Base-by-base conservation (phyloP, 2,888 invertebrate genomes). In the Trichopria drosophilae region DNA sequence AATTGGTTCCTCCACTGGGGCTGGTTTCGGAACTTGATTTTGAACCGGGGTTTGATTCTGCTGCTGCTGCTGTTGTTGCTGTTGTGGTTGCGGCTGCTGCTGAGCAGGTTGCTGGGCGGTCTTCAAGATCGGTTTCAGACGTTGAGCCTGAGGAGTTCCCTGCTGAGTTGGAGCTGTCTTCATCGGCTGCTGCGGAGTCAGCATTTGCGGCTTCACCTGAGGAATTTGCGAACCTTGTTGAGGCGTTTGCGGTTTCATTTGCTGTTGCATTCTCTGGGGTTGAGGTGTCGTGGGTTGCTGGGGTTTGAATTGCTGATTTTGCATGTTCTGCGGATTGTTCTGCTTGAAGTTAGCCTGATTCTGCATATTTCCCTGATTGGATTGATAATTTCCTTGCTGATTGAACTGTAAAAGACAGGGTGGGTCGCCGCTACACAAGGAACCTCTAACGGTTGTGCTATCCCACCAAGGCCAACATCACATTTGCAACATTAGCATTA, bases 401-500 rank as follows among this genome's bases (percentile, higher is more conserved):
- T 65, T 62, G 65, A 66, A 73, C 75, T 75, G 72, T 56, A 74
- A 73, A 73, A 69, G 63, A 73, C 59, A 75, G 75, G 75, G 72
- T 71, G 75, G 75, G 74, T 64, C 71, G 72, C 73, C 69, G 73
- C 75, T 75, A 75, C 72, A 75, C 75, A 75, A 75, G 71, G 73
- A 75, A 75, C 75, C 72, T 73, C 69, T 66, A n/a, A 74, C 75
- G 75, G 75, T 70, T 71, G 75, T 72, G 72, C 72, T 67, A 71
- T 69, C 67, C 73, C 71, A 73, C 73, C 75, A 75, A 71, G 73
- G 71, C 72, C 68, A 73, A 71, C 65, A 66, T 71, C 73, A 71
- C 68, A 61, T 65, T 60, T 67, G 66, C 65, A 64, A 50, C 29
- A 55, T 63, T 45, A 67, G 69, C 65, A 65, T 67, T 66, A 54